Conservation (phyloP, 2,113 vertebrate genomes). For the Amphiprion ocellaris region DNA sequence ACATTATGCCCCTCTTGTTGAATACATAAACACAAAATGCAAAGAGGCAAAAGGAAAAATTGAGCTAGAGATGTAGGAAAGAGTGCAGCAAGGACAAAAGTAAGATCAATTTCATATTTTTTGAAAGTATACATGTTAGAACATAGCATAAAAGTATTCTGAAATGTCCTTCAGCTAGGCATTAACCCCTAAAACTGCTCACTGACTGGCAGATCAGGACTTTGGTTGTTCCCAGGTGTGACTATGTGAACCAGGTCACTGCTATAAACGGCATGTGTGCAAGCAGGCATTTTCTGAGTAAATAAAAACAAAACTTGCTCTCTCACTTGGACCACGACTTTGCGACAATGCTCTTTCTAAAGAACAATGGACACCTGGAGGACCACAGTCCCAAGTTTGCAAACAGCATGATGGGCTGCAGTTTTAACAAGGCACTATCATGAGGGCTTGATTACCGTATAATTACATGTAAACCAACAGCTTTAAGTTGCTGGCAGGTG, state of each 20-base stretch:
- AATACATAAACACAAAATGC: slow-evolving; percentile 3
- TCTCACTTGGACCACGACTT: slow-evolving; percentile 9
- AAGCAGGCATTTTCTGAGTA: slow-evolving; percentile 23
- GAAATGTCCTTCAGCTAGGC: slow-evolving; percentile 23
- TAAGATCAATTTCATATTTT: background rate
- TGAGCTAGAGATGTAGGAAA: background rate
- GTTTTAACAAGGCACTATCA: background rate
- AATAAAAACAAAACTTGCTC: slow-evolving; percentile 32
- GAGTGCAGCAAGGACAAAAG: background rate
- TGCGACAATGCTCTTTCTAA: background rate
- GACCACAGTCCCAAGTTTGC: background rate
- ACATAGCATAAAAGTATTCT: background rate
- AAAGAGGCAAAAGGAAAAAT: background rate
- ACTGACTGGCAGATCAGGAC: slow-evolving; percentile 12
- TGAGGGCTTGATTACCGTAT: background rate
- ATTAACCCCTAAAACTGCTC: slow-evolving; percentile 20
- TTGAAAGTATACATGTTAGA: background rate
- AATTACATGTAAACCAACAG: slow-evolving; percentile 12
- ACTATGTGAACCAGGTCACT: slow-evolving; percentile 39
- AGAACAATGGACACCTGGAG: background rate
- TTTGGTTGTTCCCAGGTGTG: slow-evolving; percentile 29
- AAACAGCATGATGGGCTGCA: background rate
- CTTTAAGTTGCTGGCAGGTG: background rate
- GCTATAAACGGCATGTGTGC: slow-evolving; percentile 32
- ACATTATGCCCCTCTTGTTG: background rate